Evolutionary conservation across 23 tunicate species (phyloP).

Genomic region (Phallusia fumigata): DNA sequence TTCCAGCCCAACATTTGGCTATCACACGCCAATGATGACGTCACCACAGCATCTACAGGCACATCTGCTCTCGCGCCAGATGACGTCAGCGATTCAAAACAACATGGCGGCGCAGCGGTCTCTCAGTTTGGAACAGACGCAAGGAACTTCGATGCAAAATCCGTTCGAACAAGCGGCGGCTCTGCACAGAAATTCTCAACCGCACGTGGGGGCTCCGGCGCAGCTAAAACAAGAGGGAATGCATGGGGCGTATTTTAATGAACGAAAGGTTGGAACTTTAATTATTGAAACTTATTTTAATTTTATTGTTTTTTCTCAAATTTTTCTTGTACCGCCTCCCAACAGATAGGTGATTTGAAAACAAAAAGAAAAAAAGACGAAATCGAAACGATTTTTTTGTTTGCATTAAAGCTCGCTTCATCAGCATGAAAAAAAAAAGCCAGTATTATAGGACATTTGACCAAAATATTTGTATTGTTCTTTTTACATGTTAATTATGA

Average conservation of each 20-base stretch:
- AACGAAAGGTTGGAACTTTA: neutral
- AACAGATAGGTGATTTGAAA: too few relatives aligned
- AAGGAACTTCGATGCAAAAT: neutral
- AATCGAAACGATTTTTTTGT: too few relatives aligned
- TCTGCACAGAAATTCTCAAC: conserved; percentile 20
- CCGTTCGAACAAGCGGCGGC: conserved; percentile 15
- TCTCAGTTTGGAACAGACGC: neutral
- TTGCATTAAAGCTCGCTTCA: too few relatives aligned
- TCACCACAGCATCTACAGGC: conserved; percentile 55
- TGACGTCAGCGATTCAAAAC: conserved; percentile 14
- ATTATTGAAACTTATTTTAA: too few relatives aligned
- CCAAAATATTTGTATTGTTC: too few relatives aligned
- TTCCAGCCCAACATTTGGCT: conserved; percentile 59
- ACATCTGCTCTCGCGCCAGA: conserved; percentile 26
- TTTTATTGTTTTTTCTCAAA: too few relatives aligned
- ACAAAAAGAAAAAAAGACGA: too few relatives aligned
- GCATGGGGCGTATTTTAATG: neutral
- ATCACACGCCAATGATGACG: conserved; percentile 57
- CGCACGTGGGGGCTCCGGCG: conserved; percentile 18
- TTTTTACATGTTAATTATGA: too few relatives aligned
- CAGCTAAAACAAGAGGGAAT: conserved; percentile 2
- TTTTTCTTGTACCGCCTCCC: too few relatives aligned
- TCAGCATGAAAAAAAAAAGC: too few relatives aligned
- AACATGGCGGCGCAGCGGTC: neutral
- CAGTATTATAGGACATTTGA: too few relatives aligned